A percentile compares a stretch with the other conserved stretches of the same genome.
Evolutionary conservation across 2,888 invertebrate species (phyloP).

Genomic region (Craniophora ligustri): DNA sequence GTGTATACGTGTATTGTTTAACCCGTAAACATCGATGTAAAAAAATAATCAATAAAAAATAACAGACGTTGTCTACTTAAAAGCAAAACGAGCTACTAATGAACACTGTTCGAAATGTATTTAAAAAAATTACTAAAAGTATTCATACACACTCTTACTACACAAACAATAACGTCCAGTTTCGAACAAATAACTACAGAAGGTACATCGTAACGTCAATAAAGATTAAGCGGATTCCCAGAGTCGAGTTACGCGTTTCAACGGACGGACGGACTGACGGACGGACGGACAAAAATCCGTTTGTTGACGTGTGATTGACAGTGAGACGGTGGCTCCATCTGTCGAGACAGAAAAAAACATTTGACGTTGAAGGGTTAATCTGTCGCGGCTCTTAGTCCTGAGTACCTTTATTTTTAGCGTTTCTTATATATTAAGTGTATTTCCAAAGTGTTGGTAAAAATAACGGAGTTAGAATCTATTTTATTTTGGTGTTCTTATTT

Average conservation of each 20-base stretch:
- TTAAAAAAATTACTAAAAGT: constrained; percentile 30
- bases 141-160: neutral
- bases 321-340: constrained; percentile 56
- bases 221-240: constrained; percentile 74
- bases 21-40: constrained; percentile 40
- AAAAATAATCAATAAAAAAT: constrained; percentile 54
- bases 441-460: constrained; percentile 17
- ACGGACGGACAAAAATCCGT: constrained; percentile 68
- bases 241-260: constrained; percentile 65
- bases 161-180: constrained; percentile 16
- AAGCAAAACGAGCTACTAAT: constrained; percentile 75
- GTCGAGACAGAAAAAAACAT: constrained; percentile 49
- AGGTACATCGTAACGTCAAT: constrained; percentile 65
- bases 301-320: constrained; percentile 75
- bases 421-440: constrained; percentile 26
- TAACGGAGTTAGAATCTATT: neutral
- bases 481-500: neutral
- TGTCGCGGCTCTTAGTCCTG: constrained; percentile 38
- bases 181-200: constrained; percentile 13
- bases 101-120: constrained; percentile 61
- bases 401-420: constrained; percentile 44
- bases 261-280: constrained; percentile 67
- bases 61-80: constrained; percentile 73
- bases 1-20: constrained; percentile 17
- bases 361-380: constrained; percentile 63